Evolutionary conservation across 2,888 invertebrate species (phyloP), one percentile per base, ranked within the genome.

Genomic region (Cryptophagus acutangulus): DNA sequence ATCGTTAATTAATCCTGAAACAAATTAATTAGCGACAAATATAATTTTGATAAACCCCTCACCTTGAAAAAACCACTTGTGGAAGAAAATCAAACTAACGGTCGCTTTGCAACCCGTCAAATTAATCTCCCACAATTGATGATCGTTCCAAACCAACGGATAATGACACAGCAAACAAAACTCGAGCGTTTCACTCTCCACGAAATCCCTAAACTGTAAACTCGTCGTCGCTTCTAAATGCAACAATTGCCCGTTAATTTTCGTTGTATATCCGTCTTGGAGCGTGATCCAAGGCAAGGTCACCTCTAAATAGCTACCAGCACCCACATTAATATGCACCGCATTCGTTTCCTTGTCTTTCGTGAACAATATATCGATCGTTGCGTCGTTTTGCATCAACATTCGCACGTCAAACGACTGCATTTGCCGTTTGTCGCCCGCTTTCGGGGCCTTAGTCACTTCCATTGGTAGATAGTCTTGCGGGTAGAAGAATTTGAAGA

Each of bases 401-500:
- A 97, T 72, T 51, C 93, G 80, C 34, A 96, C 84, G 65, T 96
- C 95, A 70, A 96, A 94, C 1, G 88, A 87, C 61, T 91, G 89
- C 67, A 87, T 90, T 62, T 85, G 84, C 48, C 96, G 76, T 61
- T 84, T 77, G 57, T 94, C 91, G 1, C 95, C 95, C 0, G 93
- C 87, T 61, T 82, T 79, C 1, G 91, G 88, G 30, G 84, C 78
- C 43, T 84, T 81, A 0, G 91, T 90, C 1, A 88, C 78, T 66
- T 82, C 80, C 65, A 89, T 75, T 42, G 83, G 81, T 61, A 85
- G 81, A 70, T 84, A 90, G 65, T 89, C 86, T 49, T 87, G 83
- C 4, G 94, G 97, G 65, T 89, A 96, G 72, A 99, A 99, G 69
- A 96, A 94, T 70, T 84, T 90, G 71, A 91, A 96, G 18, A 99